These are phyloP conservation scores for Poeciliopsis paucimaculata DNA, from an alignment of 2,797 vertebrate species.

Conservation along the genomic window DNA sequence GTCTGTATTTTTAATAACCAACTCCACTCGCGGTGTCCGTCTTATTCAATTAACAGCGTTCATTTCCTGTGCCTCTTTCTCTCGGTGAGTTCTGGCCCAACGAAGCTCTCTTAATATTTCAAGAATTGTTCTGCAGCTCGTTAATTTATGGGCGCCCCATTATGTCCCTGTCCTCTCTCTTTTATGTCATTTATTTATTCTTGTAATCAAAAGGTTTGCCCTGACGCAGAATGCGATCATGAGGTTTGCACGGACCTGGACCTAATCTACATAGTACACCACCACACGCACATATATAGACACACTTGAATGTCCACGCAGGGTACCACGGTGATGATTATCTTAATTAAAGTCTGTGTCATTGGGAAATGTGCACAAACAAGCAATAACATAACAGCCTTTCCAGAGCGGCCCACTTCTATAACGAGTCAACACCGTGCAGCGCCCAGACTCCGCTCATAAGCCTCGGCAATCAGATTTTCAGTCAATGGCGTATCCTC, in stretches of 20 bases:
- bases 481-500: conserved; percentile 60
- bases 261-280: conserved; percentile 59
- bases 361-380: conserved; percentile 75
- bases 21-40: conserved; percentile 35
- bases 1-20: conserved; percentile 56
- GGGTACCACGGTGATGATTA: conserved; percentile 71
- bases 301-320: conserved; percentile 44
- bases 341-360: conserved; percentile 81
- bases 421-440: conserved; percentile 23
- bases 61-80: conserved; percentile 45
- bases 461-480: conserved; percentile 67
- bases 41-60: conserved; percentile 65
- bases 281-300: neutral
- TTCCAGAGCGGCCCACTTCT: conserved; percentile 47
- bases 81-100: conserved; percentile 39
- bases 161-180: conserved; percentile 41
- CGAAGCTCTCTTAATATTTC: conserved; percentile 58
- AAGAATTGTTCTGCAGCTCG: conserved; percentile 43
- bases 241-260: conserved; percentile 31
- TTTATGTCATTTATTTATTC: conserved; percentile 75
- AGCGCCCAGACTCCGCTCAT: conserved; percentile 37
- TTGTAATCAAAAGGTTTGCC: conserved; percentile 68
- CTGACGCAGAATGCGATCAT: conserved; percentile 62
- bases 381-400: conserved; percentile 66
- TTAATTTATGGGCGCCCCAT: conserved; percentile 37